Evolutionary conservation across 2,797 vertebrate genomes (phyloP), one percentile per base, ranked within the genome.

Genomic region (Caiman crocodilus): DNA sequence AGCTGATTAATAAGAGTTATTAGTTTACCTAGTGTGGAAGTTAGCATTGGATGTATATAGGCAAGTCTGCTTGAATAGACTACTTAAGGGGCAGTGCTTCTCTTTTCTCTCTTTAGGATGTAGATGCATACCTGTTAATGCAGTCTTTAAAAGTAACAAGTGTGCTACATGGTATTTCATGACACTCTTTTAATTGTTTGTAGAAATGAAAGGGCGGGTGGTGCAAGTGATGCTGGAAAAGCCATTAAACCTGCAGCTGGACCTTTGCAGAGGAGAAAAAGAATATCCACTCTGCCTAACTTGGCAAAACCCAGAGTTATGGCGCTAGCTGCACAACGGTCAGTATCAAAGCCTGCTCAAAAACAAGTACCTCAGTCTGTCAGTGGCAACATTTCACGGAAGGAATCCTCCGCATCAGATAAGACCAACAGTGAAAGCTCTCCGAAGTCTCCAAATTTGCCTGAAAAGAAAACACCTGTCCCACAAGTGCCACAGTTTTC

Each of bases 181-280:
- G 58, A 57, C 60, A 8, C 4, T 35, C 42, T 92, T 76, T 93
- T 94, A 64, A 50, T 75, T 96, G 93, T 96, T 95, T 97, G 12
- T 90, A 99, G 99, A 25, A 93, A 97, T 95, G 96, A 93, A 74
- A 97, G 94, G 84, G 95, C 93, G 12, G 93, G 95, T 92, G 95
- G 71, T 95, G 94, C 81, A 28, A 95, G 79, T 79, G 93, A 82
- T 59, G 80, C 95, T 94, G 93, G 90, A 75, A 97, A 98, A 94
- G 84, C 87, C 79, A 96, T 85, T 82, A 96, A 97, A 83, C 88
- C 92, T 84, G 86, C 97, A 23, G 92, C 97, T 42, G 90, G 97
- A 89, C 97, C 97, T 83, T 85, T 97, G 8, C 99, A 99, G 96
- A 99, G 99, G 96, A 98, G 99, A 97, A 99, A 99, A 91, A 98